A percentile compares a stretch with the other conserved stretches of the same genome.
Evolutionary conservation across 2,113 vertebrate genomes (phyloP).

Genomic region (Cettia cetti): DNA sequence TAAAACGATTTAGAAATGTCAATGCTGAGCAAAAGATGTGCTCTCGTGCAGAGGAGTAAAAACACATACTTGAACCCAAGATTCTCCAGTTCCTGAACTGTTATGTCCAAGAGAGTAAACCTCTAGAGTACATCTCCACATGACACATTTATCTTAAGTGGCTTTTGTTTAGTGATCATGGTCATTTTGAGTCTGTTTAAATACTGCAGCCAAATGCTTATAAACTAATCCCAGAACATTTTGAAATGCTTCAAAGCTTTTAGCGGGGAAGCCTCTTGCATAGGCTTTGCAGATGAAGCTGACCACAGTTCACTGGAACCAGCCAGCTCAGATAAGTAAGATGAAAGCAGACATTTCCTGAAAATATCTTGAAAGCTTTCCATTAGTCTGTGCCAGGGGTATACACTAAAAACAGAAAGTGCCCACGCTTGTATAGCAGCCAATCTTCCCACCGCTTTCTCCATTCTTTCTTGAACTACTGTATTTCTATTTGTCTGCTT

Average conservation of each 20-base stretch:
- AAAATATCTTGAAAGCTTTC: constrained; percentile 93
- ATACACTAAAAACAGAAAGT: constrained; percentile 76
- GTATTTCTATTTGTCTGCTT: constrained; percentile 31
- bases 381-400: constrained; percentile 86
- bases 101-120: constrained; percentile 57
- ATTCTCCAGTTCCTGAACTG: constrained; percentile 45
- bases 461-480: constrained; percentile 20
- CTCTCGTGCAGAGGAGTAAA: constrained; percentile 23
- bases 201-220: constrained; percentile 73
- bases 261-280: constrained; percentile 65
- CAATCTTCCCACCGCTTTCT: background rate
- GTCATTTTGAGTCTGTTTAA: constrained; percentile 78
- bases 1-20: background rate
- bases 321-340: constrained; percentile 80
- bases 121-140: constrained; percentile 66
- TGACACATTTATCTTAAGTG: constrained; percentile 75
- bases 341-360: constrained; percentile 82
- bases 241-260: constrained; percentile 75
- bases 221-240: constrained; percentile 73
- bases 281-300: constrained; percentile 65
- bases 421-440: constrained; percentile 23
- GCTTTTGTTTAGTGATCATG: constrained; percentile 74
- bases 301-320: constrained; percentile 80
- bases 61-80: constrained; percentile 17
- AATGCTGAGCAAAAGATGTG: background rate